A percentile compares a stretch with the other conserved stretches of the same genome.
phyloP scores from a whole-genome alignment of 1,140 invertebrate genomes.

The Ceratina japonica region DNA sequence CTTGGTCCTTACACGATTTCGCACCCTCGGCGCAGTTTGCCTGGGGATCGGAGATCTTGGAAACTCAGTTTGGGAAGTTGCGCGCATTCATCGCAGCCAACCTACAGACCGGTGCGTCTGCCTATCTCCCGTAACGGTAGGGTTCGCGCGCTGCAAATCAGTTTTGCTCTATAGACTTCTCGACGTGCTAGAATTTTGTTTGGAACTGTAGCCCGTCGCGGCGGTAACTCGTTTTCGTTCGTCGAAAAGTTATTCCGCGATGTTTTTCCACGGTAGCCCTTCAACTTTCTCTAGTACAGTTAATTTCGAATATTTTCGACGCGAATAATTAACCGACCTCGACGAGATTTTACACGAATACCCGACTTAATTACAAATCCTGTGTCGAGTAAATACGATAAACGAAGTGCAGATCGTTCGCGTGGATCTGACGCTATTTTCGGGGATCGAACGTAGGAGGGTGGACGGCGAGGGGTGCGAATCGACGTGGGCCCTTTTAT shows the following conservation, averaged over 20 bases:
- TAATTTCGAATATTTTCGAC: too few species aligned
- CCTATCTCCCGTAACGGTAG: conserved; percentile 45
- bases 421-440: too few species aligned
- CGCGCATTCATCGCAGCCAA: conserved; percentile 50
- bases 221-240: conserved; percentile 41
- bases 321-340: too few species aligned
- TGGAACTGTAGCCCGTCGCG: neutral
- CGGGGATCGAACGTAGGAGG: too few species aligned
- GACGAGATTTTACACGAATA: too few species aligned
- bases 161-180: conserved; percentile 48
- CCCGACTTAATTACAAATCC: too few species aligned
- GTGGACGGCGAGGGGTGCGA: too few species aligned
- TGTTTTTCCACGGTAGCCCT: neutral
- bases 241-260: conserved; percentile 47
- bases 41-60: conserved; percentile 40
- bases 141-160: conserved; percentile 29
- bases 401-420: too few species aligned
- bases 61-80: conserved; percentile 63
- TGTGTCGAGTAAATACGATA: too few species aligned
- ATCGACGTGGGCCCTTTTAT: neutral
- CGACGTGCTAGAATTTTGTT: neutral
- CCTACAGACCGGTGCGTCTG: neutral
- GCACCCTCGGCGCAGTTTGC: conserved; percentile 33
- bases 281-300: too few species aligned
- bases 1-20: conserved; percentile 54